phyloP scores from a whole-genome alignment of 2,888 invertebrate genomes.

The Glyphotaelius pellucidus region DNA sequence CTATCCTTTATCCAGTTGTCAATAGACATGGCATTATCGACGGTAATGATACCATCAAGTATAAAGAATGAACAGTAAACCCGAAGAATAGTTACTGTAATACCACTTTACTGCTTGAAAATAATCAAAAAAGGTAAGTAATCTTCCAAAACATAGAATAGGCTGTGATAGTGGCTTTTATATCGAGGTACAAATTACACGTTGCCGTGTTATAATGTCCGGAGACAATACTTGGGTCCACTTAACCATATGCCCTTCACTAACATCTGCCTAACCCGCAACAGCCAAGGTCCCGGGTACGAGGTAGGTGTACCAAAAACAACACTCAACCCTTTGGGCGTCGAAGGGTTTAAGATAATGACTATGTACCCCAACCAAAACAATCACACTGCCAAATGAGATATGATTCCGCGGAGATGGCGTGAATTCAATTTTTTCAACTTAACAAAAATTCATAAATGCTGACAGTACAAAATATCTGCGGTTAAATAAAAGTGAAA shows the following conservation, averaged over 20 bases:
- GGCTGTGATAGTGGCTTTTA: not conserved
- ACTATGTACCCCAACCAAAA: constrained; percentile 47
- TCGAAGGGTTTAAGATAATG: constrained; percentile 61
- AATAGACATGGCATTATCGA: not conserved
- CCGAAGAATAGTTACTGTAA: not conserved
- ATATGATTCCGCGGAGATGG: not conserved
- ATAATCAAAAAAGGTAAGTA: not conserved
- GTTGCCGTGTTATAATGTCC: constrained; percentile 39
- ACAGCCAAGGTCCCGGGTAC: constrained; percentile 44
- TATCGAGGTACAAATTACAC: constrained; percentile 49
- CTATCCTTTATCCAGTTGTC: not conserved
- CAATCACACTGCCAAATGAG: not conserved
- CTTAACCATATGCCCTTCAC: constrained; percentile 62
- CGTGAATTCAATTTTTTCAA: not conserved
- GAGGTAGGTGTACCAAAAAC: constrained; percentile 23
- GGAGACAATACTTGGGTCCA: constrained; percentile 59
- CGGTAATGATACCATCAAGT: not conserved
- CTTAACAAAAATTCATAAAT: too few species aligned
- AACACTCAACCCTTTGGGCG: constrained; percentile 61
- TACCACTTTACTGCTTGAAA: not conserved
- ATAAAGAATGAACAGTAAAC: not conserved
- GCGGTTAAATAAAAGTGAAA: too few species aligned
- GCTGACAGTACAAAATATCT: too few species aligned
- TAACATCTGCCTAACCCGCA: constrained; percentile 61
- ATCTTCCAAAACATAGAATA: not conserved